Evolutionary conservation across 2,888 invertebrate species (phyloP).

Genomic region (Ochlodes sylvanus): DNA sequence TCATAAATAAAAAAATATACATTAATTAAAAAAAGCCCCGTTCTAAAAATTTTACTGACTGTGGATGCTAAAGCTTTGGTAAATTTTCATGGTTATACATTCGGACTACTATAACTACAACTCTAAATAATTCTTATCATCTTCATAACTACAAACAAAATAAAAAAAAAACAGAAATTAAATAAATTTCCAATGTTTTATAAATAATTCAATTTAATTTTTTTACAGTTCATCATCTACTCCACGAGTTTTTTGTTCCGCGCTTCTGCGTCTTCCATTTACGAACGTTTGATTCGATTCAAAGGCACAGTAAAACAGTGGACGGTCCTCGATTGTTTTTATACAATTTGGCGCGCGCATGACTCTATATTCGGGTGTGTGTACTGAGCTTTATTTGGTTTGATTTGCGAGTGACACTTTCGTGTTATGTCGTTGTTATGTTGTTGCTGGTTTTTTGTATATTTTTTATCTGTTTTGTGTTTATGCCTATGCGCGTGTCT

Average conservation of each 20-base stretch:
- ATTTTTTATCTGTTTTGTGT: constrained; percentile 64
- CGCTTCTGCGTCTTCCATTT: constrained; percentile 74
- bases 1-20: too few species aligned
- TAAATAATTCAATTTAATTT: not conserved
- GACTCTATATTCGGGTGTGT: constrained; percentile 61
- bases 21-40: too few species aligned
- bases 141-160: not conserved
- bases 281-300: constrained; percentile 79
- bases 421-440: constrained; percentile 70
- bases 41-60: too few species aligned
- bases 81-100: too few species aligned
- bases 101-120: too few species aligned
- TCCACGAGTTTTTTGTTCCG: constrained; percentile 52
- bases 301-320: constrained; percentile 80
- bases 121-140: too few species aligned
- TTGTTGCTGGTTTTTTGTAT: constrained; percentile 58
- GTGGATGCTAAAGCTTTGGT: too few species aligned
- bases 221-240: constrained; percentile 40
- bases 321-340: constrained; percentile 77
- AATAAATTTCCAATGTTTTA: too few species aligned
- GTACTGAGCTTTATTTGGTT: constrained; percentile 68
- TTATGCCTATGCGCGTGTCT: constrained; percentile 68
- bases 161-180: constrained; percentile 30
- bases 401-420: constrained; percentile 80
- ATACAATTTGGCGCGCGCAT: constrained; percentile 73